Evolutionary conservation across 2,888 invertebrate genomes (phyloP).

Genomic region (Blastobasis adustella): DNA sequence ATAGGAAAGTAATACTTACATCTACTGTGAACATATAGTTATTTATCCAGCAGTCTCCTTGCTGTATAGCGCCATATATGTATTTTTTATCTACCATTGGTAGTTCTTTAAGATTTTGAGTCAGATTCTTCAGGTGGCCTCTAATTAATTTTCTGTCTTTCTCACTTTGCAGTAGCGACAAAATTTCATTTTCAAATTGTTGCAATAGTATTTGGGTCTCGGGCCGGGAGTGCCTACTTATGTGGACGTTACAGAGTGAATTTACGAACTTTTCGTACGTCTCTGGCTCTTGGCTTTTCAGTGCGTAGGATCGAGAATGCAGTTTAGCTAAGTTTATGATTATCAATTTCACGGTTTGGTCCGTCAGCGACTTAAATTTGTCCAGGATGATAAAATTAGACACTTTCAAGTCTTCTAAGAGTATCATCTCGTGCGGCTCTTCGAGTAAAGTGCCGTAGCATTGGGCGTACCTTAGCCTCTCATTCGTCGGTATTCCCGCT

Average conservation of each 20-base stretch:
- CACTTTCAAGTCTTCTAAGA: constrained; percentile 32
- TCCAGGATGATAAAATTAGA: constrained; percentile 25
- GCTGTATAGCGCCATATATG: constrained; percentile 17
- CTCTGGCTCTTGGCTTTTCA: constrained; percentile 26
- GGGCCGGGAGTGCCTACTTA: neutral
- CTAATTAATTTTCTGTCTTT: neutral
- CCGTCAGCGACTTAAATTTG: constrained; percentile 12
- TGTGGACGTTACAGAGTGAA: constrained; percentile 14
- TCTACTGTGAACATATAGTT: constrained; percentile 19
- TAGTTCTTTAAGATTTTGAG: neutral
- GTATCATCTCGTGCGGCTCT: constrained; percentile 28
- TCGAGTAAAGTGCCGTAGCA: constrained; percentile 30
- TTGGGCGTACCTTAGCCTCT: constrained; percentile 23
- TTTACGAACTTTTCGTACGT: constrained; percentile 14
- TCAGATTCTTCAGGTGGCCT: neutral
- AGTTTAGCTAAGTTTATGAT: constrained; percentile 27
- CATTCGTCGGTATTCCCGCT: constrained; percentile 20
- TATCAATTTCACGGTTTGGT: constrained; percentile 17
- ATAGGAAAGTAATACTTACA: constrained; percentile 10
- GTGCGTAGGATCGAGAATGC: constrained; percentile 28
- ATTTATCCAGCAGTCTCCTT: constrained; percentile 26
- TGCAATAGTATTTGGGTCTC: neutral
- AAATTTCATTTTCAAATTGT: constrained; percentile 2
- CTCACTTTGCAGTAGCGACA: neutral
- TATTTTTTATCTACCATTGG: constrained; percentile 8